A percentile compares a stretch with the other conserved stretches of the same genome.
Conservation (phyloP, 2,888 invertebrate species). For the Disparrhopalites patrizii region DNA sequence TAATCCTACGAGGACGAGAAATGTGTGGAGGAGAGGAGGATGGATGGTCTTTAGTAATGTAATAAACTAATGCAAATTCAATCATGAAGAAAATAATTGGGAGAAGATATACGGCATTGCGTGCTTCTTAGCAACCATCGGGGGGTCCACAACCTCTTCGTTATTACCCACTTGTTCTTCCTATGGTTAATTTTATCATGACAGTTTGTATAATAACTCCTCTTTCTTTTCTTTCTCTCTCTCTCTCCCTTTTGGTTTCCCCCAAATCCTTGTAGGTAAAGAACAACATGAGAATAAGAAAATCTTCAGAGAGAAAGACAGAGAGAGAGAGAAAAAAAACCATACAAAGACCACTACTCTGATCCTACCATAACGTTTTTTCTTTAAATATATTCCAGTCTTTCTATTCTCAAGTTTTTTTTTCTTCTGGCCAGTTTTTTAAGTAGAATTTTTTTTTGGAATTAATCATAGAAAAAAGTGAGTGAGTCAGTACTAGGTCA, state of each 20-base stretch:
- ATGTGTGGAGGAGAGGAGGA: not conserved
- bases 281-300: too few relatives aligned
- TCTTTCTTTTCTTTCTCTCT: too few relatives aligned
- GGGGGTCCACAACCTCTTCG: constrained; percentile 29
- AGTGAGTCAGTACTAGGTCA: constrained; percentile 6
- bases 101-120: constrained; percentile 35
- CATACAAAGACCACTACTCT: not conserved
- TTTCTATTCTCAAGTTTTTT: not conserved
- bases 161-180: constrained; percentile 28
- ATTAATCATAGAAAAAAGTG: constrained; percentile 7
- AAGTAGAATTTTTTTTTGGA: too few relatives aligned
- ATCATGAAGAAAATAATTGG: constrained; percentile 36
- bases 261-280: constrained; percentile 23
- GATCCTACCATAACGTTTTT: constrained; percentile 1
- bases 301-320: not conserved
- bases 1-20: not conserved
- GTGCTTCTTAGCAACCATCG: constrained; percentile 27
- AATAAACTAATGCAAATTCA: constrained; percentile 36
- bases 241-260: too few relatives aligned
- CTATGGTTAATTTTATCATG: constrained; percentile 30
- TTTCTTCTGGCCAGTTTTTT: too few relatives aligned
- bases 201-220: constrained; percentile 28
- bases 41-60: constrained; percentile 31
- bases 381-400: not conserved
- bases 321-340: not conserved